These are phyloP conservation scores for Hyppa rectilinea DNA, from an alignment of 2,888 invertebrate species.

Conservation along the genomic window DNA sequence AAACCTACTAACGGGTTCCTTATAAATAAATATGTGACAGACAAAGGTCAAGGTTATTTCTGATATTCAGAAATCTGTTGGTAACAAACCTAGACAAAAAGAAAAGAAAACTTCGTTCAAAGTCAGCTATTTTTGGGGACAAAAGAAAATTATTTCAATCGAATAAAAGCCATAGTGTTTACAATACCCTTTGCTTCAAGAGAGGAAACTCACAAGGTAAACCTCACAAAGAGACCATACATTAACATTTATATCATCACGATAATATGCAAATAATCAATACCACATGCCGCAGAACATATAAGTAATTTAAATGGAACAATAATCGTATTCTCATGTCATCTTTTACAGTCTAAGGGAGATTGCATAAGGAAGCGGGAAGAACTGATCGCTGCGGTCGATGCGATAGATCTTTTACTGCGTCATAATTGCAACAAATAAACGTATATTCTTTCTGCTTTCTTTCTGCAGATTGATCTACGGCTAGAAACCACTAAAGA, in stretches of 20 bases:
- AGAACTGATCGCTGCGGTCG: too few relatives aligned
- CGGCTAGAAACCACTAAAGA: too few relatives aligned
- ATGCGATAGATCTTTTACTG: too few relatives aligned
- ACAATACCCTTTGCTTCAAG: not conserved
- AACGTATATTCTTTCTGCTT: too few relatives aligned
- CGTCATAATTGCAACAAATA: too few relatives aligned
- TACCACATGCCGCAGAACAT: slow-evolving; percentile 6
- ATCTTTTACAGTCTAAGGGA: not conserved
- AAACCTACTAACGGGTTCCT: not conserved
- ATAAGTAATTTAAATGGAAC: slow-evolving; percentile 5
- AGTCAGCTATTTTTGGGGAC: not conserved
- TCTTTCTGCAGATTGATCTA: not conserved
- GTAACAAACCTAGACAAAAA: slow-evolving; percentile 6
- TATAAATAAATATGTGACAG: slow-evolving; percentile 2
- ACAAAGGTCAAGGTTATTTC: not conserved
- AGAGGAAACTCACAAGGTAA: slow-evolving; percentile 45
- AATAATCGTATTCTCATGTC: not conserved
- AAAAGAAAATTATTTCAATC: not conserved
- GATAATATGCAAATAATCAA: slow-evolving; percentile 41
- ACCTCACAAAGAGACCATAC: slow-evolving; percentile 28
- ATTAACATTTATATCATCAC: slow-evolving; percentile 31
- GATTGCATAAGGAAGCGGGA: too few relatives aligned
- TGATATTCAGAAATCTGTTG: not conserved
- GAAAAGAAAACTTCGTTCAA: not conserved
- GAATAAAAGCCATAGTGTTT: not conserved